Evolutionary conservation across 1,140 invertebrate species (phyloP).

Genomic region (Drosophila mojavensis): DNA sequence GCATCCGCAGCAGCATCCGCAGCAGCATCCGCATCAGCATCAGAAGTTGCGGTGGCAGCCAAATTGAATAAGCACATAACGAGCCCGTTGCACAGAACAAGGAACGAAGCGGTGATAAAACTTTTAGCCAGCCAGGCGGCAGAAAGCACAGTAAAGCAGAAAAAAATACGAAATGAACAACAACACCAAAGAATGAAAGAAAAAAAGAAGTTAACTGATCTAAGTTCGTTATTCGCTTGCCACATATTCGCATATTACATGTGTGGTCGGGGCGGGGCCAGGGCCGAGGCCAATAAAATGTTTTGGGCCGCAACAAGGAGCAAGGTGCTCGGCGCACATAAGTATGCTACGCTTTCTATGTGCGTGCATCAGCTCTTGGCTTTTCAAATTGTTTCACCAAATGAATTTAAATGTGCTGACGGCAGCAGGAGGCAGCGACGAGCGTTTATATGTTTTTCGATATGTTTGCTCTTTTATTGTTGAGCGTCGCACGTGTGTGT

Average conservation of each 20-base stretch:
- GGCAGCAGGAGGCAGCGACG: constrained; percentile 18
- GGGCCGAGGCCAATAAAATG: constrained; percentile 58
- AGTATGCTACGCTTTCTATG: constrained; percentile 71
- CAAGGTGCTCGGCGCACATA: constrained; percentile 67
- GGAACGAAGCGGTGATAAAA: constrained; percentile 77
- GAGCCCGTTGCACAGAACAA: constrained; percentile 58
- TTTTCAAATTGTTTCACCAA: constrained; percentile 72
- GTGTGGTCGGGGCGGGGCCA: constrained; percentile 5
- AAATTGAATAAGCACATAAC: constrained; percentile 83
- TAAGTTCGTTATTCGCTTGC: constrained; percentile 63
- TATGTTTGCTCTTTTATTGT: constrained; percentile 59
- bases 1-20: not conserved
- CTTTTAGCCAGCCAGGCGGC: constrained; percentile 65
- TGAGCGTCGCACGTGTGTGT: constrained; percentile 24
- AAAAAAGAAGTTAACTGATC: constrained; percentile 50
- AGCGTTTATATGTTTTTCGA: constrained; percentile 59
- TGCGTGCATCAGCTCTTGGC: constrained; percentile 33
- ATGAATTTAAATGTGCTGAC: constrained; percentile 80
- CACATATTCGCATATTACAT: constrained; percentile 31
- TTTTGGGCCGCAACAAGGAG: constrained; percentile 55
- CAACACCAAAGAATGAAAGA: not conserved
- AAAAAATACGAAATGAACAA: not conserved
- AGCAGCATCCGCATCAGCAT: not conserved
- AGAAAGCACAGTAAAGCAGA: constrained; percentile 35
- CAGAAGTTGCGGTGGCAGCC: constrained; percentile 29